Evolutionary conservation across 2,797 vertebrate genomes (phyloP), one percentile per base, ranked within the genome.

Genomic region (Columba guinea): DNA sequence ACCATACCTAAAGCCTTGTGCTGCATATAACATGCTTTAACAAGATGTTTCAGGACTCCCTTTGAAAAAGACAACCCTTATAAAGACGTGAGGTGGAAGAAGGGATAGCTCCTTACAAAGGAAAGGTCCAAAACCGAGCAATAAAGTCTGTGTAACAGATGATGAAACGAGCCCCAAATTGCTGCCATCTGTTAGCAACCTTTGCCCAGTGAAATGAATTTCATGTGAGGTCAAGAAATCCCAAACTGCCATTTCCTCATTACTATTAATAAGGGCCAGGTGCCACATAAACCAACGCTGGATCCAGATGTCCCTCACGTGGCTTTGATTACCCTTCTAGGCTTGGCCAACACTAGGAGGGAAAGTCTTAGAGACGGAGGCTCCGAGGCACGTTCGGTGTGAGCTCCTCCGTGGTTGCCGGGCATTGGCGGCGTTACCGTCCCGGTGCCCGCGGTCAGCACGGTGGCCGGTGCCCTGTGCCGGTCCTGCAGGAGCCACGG

Each of bases 161-260:
- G 96, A 95, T 27, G 89, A 70, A 13, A 35, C 2, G 14, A 84
- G 90, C 88, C 92, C 91, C 85, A 94, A 94, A 96, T 80, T 27
- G 63, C 86, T 94, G 92, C 86, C 96, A 92, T 79, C 93, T 96
- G 94, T 44, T 63, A 34, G 68, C 92, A 95, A 74, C 89, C 92
- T 91, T 75, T 65, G 87, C 94, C 91, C 94, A 59, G 76, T 0
- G 28, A 89, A 94, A 95, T 77, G 74, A 52, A 93, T 94, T 87
- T 87, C 94, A 92, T 74, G 84, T 92, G 94, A 94, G 94, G 86
- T 94, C 93, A 95, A 95, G 94, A 89, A 96, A 96, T 68, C 86
- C 95, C 94, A 69, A 93, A 88, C 52, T 94, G 93, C 93, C 84
- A 95, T 94, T 95, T 94, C 96, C 94, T 95, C 90, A 74, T 87